These are phyloP conservation scores for Phortica okadai DNA, from an alignment of 2,888 invertebrate genomes.

Conservation along the genomic window DNA sequence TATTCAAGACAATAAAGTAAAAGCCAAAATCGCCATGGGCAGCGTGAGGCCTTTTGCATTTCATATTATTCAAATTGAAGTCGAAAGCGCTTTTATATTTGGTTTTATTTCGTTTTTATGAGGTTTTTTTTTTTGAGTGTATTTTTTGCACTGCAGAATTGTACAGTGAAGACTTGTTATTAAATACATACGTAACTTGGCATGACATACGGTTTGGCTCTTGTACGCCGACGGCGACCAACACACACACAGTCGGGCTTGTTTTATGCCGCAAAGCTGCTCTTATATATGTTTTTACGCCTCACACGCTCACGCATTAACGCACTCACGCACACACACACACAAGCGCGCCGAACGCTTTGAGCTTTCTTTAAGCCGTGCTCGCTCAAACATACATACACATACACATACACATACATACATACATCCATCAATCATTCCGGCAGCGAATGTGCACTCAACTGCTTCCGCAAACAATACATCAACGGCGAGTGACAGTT, in stretches of 20 bases:
- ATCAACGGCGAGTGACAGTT: conserved; percentile 41
- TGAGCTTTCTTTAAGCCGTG: not conserved
- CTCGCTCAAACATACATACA: not conserved
- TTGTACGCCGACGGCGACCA: too few relatives aligned
- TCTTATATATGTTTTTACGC: conserved; percentile 38
- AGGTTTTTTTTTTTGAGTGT: too few relatives aligned
- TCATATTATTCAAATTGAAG: conserved; percentile 34
- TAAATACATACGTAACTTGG: too few relatives aligned
- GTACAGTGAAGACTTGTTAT: not conserved
- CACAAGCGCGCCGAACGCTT: too few relatives aligned
- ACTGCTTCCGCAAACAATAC: conserved; percentile 52
- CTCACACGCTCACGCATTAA: not conserved
- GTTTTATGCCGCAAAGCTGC: conserved; percentile 52
- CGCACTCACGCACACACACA: not conserved
- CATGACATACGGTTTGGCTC: not conserved
- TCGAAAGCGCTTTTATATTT: conserved; percentile 33
- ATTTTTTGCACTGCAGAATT: not conserved
- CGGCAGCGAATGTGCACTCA: conserved; percentile 54
- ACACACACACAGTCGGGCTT: conserved; percentile 12
- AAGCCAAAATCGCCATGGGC: not conserved
- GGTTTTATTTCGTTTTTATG: too few relatives aligned
- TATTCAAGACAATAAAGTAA: not conserved
- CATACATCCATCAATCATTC: conserved; percentile 52
- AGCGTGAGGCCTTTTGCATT: not conserved
- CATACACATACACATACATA: not conserved